Percentiles rank a stretch among this genome's conserved stretches.
Evolutionary conservation across 1,140 invertebrate genomes (phyloP).

Genomic region (Drosophila sucinea): DNA sequence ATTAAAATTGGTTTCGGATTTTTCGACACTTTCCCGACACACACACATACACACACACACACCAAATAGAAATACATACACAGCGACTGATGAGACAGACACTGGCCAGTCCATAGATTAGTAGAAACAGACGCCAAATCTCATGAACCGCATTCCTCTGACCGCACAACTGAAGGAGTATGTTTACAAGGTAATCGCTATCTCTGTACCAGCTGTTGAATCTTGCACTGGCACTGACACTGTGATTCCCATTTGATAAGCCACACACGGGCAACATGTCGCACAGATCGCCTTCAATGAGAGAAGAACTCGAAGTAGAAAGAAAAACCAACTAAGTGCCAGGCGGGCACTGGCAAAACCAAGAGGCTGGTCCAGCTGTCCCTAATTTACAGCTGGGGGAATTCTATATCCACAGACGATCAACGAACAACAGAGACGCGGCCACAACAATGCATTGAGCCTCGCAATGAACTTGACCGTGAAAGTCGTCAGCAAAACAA

Average conservation of each 20-base stretch:
- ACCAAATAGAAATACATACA: slow-evolving; percentile 47
- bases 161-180: slow-evolving; percentile 51
- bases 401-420: slow-evolving; percentile 52
- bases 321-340: slow-evolving; percentile 52
- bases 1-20: slow-evolving; percentile 59
- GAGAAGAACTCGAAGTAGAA: slow-evolving; percentile 29
- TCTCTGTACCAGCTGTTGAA: slow-evolving; percentile 38
- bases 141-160: slow-evolving; percentile 44
- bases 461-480: slow-evolving; percentile 79
- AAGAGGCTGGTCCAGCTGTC: slow-evolving; percentile 33
- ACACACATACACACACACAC: slow-evolving; percentile 27
- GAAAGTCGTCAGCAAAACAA: slow-evolving; percentile 57
- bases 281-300: slow-evolving; percentile 13
- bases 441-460: slow-evolving; percentile 18
- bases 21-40: slow-evolving; percentile 51
- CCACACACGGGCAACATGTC: slow-evolving; percentile 55
- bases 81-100: slow-evolving; percentile 53
- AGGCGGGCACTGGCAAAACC: slow-evolving; percentile 17
- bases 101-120: slow-evolving; percentile 61
- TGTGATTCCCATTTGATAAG: slow-evolving; percentile 47
- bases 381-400: slow-evolving; percentile 43
- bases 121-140: slow-evolving; percentile 52
- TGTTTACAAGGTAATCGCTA: slow-evolving; percentile 49
- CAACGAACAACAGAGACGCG: slow-evolving; percentile 19
- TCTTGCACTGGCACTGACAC: slow-evolving; percentile 35